phyloP scores from a whole-genome alignment of 2,113 vertebrate species.

The Ovibos moschatus region DNA sequence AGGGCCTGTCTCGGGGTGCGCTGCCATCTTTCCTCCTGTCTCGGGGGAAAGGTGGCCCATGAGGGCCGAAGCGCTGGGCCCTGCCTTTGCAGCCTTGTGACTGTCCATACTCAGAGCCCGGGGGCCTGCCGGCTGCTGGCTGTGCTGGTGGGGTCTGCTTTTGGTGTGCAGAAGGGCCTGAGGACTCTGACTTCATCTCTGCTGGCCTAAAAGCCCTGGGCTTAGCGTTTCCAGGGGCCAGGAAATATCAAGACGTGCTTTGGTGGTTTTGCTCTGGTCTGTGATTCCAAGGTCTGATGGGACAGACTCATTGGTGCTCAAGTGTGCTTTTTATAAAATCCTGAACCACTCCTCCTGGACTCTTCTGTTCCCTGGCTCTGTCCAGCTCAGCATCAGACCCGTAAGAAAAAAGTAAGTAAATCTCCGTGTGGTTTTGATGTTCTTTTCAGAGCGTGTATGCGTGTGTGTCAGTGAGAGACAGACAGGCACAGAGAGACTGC shows the following conservation, averaged over 20 bases:
- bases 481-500: not conserved
- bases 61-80: accelerated
- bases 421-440: not conserved
- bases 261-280: not conserved
- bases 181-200: not conserved
- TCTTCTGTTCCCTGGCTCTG: not conserved
- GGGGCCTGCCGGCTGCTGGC: not conserved
- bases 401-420: not conserved
- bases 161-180: not conserved
- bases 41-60: accelerated
- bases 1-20: not conserved
- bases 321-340: not conserved
- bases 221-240: not conserved
- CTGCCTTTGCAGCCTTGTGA: not conserved
- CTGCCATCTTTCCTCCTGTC: not conserved
- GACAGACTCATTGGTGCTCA: not conserved
- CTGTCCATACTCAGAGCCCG: accelerated
- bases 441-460: not conserved
- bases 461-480: not conserved
- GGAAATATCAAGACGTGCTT: not conserved
- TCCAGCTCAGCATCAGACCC: not conserved
- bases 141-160: not conserved
- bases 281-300: not conserved
- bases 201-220: not conserved
- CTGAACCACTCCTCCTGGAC: not conserved